Evolutionary conservation across 1,140 invertebrate genomes (phyloP).

Genomic region (Diprion similis): DNA sequence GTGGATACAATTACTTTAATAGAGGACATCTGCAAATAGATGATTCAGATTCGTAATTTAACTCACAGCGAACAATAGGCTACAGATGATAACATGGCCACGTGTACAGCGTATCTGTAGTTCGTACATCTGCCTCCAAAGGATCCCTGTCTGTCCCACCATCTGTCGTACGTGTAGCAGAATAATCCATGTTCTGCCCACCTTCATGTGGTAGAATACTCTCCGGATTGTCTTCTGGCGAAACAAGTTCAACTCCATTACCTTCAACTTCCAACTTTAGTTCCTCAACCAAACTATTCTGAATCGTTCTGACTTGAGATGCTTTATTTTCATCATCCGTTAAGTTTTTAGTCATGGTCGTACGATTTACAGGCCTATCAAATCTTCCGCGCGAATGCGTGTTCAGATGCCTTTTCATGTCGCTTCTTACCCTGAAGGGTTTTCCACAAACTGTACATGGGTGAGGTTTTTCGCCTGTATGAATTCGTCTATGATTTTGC

Average conservation of each 20-base stretch:
- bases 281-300: constrained; percentile 51
- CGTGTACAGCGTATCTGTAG: constrained; percentile 46
- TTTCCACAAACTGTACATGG: constrained; percentile 80
- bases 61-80: constrained; percentile 11
- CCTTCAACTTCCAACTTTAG: constrained; percentile 54
- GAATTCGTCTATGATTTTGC: constrained; percentile 87
- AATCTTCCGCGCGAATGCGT: constrained; percentile 69
- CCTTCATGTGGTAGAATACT: constrained; percentile 56
- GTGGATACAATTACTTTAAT: background rate
- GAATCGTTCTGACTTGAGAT: constrained; percentile 44
- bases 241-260: constrained; percentile 45
- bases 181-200: constrained; percentile 49
- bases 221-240: constrained; percentile 49
- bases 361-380: constrained; percentile 36
- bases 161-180: constrained; percentile 25
- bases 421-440: constrained; percentile 84
- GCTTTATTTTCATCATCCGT: constrained; percentile 36
- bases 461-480: constrained; percentile 87
- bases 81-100: constrained; percentile 19
- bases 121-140: constrained; percentile 51
- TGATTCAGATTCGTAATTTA: background rate
- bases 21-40: background rate
- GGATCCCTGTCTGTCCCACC: constrained; percentile 48
- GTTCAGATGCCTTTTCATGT: constrained; percentile 87
- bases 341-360: constrained; percentile 21